phyloP scores from a whole-genome alignment of 2,888 invertebrate species.

The Agrochola lychnidis region DNA sequence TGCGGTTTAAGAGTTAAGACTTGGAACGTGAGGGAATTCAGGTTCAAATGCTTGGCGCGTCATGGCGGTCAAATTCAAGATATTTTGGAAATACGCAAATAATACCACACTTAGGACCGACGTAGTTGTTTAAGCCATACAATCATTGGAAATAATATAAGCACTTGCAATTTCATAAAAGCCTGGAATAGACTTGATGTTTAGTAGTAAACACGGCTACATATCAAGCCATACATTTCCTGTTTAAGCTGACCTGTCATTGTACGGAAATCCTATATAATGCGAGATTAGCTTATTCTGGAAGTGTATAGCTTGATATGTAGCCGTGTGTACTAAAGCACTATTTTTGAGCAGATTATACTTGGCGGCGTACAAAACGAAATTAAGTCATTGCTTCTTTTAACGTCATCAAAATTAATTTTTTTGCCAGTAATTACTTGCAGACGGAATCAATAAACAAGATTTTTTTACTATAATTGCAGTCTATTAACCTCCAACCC shows the following conservation, averaged over 20 bases:
- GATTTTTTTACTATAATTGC: conserved; percentile 6
- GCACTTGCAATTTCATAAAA: background rate
- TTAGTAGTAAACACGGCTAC: no score
- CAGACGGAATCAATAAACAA: background rate
- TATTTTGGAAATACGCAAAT: background rate
- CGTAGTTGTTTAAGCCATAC: background rate
- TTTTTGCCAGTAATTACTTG: background rate
- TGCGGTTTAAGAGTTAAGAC: conserved; percentile 45
- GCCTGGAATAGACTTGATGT: background rate
- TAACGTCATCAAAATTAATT: background rate
- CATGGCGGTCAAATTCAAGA: conserved; percentile 6
- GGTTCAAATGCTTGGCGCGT: conserved; percentile 5
- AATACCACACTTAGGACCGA: background rate
- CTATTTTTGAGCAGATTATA: background rate
- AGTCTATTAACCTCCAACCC: background rate
- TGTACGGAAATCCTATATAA: no score
- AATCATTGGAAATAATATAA: background rate
- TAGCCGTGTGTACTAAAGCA: background rate
- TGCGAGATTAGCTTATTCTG: no score
- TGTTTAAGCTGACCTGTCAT: no score
- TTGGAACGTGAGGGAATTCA: conserved; percentile 47
- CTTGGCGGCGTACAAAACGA: background rate
- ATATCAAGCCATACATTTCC: no score
- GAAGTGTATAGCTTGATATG: no score
- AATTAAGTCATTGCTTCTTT: background rate